Percentiles rank a stretch among this genome's conserved stretches.
Evolutionary conservation across 2,888 invertebrate species (phyloP).

Genomic region (Athetis lepigone): DNA sequence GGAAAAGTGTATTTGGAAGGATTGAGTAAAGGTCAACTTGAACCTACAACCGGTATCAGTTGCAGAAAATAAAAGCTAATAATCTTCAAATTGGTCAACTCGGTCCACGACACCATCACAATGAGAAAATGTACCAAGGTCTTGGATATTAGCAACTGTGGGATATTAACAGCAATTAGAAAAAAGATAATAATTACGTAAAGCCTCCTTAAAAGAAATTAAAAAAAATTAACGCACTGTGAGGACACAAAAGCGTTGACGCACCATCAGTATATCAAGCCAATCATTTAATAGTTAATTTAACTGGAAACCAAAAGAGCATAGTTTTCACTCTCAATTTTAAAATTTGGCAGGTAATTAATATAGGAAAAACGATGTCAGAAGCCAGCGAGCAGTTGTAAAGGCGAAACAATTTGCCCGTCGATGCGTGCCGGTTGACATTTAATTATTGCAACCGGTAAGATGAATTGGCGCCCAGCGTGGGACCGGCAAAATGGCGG

Average conservation of each 20-base stretch:
- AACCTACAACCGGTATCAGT: too few species aligned
- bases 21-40: too few species aligned
- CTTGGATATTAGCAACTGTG: too few species aligned
- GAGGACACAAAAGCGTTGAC: neutral
- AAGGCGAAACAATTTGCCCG: slow-evolving; percentile 68
- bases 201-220: too few species aligned
- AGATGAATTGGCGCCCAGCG: slow-evolving; percentile 66
- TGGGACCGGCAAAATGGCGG: slow-evolving; percentile 41
- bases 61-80: too few species aligned
- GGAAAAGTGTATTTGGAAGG: too few species aligned
- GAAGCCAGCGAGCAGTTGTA: slow-evolving; percentile 52
- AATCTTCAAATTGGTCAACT: too few species aligned
- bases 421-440: slow-evolving; percentile 66
- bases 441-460: slow-evolving; percentile 68
- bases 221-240: slow-evolving; percentile 16
- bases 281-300: slow-evolving; percentile 54
- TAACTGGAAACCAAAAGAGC: slow-evolving; percentile 43
- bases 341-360: slow-evolving; percentile 60
- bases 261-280: slow-evolving; percentile 11
- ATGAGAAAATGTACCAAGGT: too few species aligned
- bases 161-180: too few species aligned
- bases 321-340: slow-evolving; percentile 57
- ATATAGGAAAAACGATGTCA: slow-evolving; percentile 57
- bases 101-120: too few species aligned
- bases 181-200: too few species aligned